phyloP scores from a whole-genome alignment of 2,888 invertebrate species.

The Baronia brevicornis region DNA sequence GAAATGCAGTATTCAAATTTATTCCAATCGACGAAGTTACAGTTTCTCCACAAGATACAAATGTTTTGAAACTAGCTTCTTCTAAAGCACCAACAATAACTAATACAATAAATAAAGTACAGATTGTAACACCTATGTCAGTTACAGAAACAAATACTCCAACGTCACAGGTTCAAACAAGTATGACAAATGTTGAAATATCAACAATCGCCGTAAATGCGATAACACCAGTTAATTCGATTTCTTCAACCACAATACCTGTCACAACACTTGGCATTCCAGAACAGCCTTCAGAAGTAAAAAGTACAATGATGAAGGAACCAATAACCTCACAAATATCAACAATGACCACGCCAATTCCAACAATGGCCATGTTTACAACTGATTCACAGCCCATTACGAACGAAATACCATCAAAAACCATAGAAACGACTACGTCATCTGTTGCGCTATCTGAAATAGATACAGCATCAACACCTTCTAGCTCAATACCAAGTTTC shows the following conservation, averaged over 20 bases:
- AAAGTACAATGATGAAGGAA: too few species aligned
- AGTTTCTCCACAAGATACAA: constrained; percentile 50
- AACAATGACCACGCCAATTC: constrained; percentile 18
- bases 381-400: too few species aligned
- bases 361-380: constrained; percentile 23
- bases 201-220: constrained; percentile 30
- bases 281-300: constrained; percentile 9
- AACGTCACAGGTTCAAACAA: constrained; percentile 41
- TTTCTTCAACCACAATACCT: constrained; percentile 24
- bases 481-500: constrained; percentile 21
- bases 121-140: constrained; percentile 34
- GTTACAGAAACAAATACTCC: constrained; percentile 53
- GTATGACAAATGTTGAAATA: constrained; percentile 28
- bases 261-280: constrained; percentile 19
- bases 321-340: constrained; percentile 26
- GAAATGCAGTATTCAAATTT: constrained; percentile 60
- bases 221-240: constrained; percentile 27
- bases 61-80: constrained; percentile 56
- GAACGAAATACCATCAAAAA: too few species aligned
- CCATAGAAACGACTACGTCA: too few species aligned
- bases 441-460: constrained; percentile 28
- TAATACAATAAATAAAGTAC: constrained; percentile 35
- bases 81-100: constrained; percentile 43
- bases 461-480: constrained; percentile 20
- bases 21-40: constrained; percentile 67